Conservation (phyloP, 2,888 invertebrate genomes). For the Amphipoea lucens region DNA sequence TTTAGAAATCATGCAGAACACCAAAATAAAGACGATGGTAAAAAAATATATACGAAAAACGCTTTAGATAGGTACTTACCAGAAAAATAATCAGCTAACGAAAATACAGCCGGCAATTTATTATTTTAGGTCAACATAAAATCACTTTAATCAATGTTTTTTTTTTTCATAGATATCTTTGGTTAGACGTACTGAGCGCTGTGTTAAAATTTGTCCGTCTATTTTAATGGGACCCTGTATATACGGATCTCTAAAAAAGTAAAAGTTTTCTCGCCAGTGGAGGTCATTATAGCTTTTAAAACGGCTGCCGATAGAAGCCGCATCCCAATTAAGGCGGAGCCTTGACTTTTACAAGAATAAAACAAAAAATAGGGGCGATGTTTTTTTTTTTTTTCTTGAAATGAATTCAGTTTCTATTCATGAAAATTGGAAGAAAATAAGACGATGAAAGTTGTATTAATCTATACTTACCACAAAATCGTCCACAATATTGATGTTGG, state of each 20-base stretch:
- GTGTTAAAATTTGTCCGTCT: too few relatives aligned
- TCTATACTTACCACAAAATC: neutral
- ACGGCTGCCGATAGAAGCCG: slow-evolving; percentile 70
- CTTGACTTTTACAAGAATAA: slow-evolving; percentile 57
- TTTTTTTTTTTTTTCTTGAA: neutral
- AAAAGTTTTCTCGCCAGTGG: slow-evolving; percentile 54
- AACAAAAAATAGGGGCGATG: slow-evolving; percentile 26
- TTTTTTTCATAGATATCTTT: too few relatives aligned
- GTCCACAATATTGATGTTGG: neutral
- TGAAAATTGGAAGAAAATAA: neutral
- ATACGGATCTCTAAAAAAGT: slow-evolving; percentile 45
- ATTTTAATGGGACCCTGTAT: too few relatives aligned
- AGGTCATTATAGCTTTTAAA: slow-evolving; percentile 71
- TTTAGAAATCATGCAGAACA: too few relatives aligned
- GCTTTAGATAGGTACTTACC: too few relatives aligned
- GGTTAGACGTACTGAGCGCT: too few relatives aligned
- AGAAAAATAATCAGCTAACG: too few relatives aligned
- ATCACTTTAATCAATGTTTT: too few relatives aligned
- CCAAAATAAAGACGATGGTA: too few relatives aligned
- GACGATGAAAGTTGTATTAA: neutral
- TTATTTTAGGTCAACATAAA: too few relatives aligned
- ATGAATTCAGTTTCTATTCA: neutral
- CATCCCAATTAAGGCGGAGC: slow-evolving; percentile 74
- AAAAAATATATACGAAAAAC: too few relatives aligned
- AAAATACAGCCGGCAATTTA: too few relatives aligned